A percentile compares a stretch with the other conserved stretches of the same genome.
Conservation (phyloP, 2,797 vertebrate genomes). For the Labeo calbasu region DNA sequence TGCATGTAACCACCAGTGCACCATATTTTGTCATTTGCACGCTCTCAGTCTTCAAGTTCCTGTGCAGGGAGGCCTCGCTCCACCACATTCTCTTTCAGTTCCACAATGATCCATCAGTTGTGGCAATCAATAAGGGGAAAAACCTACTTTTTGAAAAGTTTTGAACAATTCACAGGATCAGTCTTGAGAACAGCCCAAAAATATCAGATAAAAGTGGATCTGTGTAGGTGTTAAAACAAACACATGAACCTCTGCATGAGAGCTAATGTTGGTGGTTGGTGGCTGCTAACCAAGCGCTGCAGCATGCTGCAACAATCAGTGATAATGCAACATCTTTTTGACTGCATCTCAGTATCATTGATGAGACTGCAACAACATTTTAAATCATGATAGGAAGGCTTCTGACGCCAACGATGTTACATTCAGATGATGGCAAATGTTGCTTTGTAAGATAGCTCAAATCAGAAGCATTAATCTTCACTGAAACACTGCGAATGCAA, state of each 20-base stretch:
- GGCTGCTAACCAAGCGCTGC: neutral
- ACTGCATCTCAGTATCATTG: too few relatives aligned
- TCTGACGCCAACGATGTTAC: neutral
- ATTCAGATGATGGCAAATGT: neutral
- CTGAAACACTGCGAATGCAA: neutral
- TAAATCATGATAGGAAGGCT: neutral
- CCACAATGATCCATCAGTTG: neutral
- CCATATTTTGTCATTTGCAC: neutral
- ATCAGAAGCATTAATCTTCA: neutral
- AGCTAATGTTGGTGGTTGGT: neutral
- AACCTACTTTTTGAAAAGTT: neutral
- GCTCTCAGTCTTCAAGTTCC: neutral
- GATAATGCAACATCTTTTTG: neutral
- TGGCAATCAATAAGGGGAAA: neutral
- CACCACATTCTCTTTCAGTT: neutral
- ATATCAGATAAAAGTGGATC: neutral
- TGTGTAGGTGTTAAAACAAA: neutral
- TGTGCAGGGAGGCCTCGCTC: neutral
- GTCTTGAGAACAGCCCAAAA: too few relatives aligned
- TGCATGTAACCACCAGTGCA: neutral
- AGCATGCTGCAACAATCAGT: neutral
- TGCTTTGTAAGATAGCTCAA: neutral
- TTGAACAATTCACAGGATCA: neutral
- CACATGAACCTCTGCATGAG: neutral
- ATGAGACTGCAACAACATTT: neutral